A percentile compares a stretch with the other conserved stretches of the same genome.
These are phyloP conservation scores for Marasmarcha lunaedactyla DNA, from an alignment of 2,888 invertebrate species.

Conservation along the genomic window DNA sequence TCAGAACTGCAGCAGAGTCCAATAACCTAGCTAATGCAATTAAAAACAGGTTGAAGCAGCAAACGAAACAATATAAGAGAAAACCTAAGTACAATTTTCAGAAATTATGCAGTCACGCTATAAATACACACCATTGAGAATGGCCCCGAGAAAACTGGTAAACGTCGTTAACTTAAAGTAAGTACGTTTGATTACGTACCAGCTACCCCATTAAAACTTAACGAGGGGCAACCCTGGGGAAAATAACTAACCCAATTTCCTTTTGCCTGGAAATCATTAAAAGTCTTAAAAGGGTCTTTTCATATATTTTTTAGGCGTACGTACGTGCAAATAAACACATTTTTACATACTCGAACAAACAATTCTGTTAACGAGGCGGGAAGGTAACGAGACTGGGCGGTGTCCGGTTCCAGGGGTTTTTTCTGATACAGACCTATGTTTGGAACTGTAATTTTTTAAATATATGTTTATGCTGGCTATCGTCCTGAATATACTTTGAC, in stretches of 20 bases:
- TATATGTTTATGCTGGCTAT: too few species aligned
- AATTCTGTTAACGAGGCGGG: conserved; percentile 66
- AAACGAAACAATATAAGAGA: too few species aligned
- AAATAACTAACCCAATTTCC: conserved; percentile 72
- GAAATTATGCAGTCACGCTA: neutral
- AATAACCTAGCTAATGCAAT: too few species aligned
- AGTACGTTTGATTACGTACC: conserved; percentile 68
- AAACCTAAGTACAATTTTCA: too few species aligned
- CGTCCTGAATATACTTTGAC: too few species aligned
- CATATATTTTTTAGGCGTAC: conserved; percentile 65
- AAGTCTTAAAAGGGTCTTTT: conserved; percentile 71
- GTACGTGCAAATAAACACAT: conserved; percentile 71
- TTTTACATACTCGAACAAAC: conserved; percentile 71
- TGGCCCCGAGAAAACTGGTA: conserved; percentile 18
- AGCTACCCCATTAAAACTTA: conserved; percentile 71
- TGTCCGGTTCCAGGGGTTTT: conserved; percentile 8
- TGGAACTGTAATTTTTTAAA: neutral
- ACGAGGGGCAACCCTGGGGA: conserved; percentile 68
- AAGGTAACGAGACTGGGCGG: conserved; percentile 53
- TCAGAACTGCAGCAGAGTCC: too few species aligned
- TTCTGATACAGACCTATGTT: neutral
- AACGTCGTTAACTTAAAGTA: conserved; percentile 66
- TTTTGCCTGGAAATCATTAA: conserved; percentile 71
- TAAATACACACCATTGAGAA: conserved; percentile 35
- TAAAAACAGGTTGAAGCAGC: too few species aligned